phyloP scores from a whole-genome alignment of 2,113 vertebrate species.

The Heloderma charlesbogerti region DNA sequence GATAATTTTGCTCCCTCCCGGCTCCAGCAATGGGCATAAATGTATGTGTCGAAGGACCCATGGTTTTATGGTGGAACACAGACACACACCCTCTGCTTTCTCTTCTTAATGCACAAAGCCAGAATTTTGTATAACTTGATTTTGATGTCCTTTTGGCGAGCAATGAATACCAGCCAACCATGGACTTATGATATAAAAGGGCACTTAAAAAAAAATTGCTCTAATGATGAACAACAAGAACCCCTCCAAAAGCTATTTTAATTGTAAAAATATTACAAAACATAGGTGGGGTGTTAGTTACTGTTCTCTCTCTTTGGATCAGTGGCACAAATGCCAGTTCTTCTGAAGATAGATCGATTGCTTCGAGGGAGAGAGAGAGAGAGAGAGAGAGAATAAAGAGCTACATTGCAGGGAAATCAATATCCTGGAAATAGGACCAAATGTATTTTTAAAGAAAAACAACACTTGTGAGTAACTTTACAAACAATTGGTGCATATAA shows the following conservation, averaged over 20 bases:
- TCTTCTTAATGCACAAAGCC: not conserved
- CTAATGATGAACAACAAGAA: conserved; percentile 3
- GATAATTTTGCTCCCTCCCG: no score
- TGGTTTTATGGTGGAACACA: not conserved
- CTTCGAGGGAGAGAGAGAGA: not conserved
- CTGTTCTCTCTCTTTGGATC: not conserved
- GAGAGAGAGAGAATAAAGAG: not conserved
- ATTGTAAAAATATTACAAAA: conserved; percentile 44
- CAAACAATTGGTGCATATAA: not conserved
- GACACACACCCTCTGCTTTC: not conserved
- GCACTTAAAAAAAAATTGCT: not conserved
- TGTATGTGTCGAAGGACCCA: no score
- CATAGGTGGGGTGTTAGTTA: not conserved
- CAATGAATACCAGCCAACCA: not conserved
- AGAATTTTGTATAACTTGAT: not conserved
- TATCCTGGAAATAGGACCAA: not conserved
- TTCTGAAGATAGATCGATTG: not conserved
- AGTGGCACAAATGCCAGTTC: not conserved
- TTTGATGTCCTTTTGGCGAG: not conserved
- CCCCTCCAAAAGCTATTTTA: not conserved
- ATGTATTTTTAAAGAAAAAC: not conserved
- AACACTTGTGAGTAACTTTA: not conserved
- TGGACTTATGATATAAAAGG: not conserved
- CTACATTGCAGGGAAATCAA: not conserved
- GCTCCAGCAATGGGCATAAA: no score